phyloP scores from a whole-genome alignment of 2,113 vertebrate species.

The Tachycineta bicolor region DNA sequence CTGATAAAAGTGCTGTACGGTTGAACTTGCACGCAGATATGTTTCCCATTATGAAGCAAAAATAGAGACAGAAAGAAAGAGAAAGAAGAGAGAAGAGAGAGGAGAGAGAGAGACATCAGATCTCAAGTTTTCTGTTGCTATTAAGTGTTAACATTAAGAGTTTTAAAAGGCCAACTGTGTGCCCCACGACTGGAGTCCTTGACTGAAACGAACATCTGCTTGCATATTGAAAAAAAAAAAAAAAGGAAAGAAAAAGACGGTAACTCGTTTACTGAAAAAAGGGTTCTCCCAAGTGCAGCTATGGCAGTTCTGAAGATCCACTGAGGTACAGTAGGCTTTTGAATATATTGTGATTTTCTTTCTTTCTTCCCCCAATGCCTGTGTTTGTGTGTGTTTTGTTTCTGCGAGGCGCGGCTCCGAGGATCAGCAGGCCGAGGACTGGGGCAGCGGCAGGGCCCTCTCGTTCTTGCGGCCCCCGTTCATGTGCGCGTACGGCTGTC shows the following conservation, averaged over 20 bases:
- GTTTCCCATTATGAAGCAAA: conserved; percentile 77
- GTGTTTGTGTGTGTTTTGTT: not conserved
- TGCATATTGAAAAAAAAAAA: conserved; percentile 74
- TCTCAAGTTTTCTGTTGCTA: conserved; percentile 78
- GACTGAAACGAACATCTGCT: conserved; percentile 77
- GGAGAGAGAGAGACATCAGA: conserved; percentile 47
- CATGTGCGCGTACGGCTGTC: conserved; percentile 97
- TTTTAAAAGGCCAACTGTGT: conserved; percentile 79
- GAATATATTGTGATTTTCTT: conserved; percentile 68
- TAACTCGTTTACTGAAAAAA: conserved; percentile 76
- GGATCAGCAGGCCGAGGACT: conserved; percentile 98
- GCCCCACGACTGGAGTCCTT: conserved; percentile 73
- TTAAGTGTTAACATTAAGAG: conserved; percentile 74
- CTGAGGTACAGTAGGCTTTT: conserved; percentile 88
- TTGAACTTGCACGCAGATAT: conserved; percentile 85
- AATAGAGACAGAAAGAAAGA: conserved; percentile 41
- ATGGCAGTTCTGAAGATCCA: conserved; percentile 82
- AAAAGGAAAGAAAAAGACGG: conserved; percentile 64
- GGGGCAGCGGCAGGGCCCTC: conserved; percentile 91
- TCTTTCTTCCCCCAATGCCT: conserved; percentile 43
- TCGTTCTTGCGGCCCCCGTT: conserved; percentile 96
- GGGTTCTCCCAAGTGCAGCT: conserved; percentile 79
- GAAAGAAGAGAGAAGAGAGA: not conserved
- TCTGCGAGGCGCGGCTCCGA: not conserved
- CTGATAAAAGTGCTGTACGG: conserved; percentile 81